Conservation (phyloP, 1,140 invertebrate genomes). For the Mylabris phalerata region DNA sequence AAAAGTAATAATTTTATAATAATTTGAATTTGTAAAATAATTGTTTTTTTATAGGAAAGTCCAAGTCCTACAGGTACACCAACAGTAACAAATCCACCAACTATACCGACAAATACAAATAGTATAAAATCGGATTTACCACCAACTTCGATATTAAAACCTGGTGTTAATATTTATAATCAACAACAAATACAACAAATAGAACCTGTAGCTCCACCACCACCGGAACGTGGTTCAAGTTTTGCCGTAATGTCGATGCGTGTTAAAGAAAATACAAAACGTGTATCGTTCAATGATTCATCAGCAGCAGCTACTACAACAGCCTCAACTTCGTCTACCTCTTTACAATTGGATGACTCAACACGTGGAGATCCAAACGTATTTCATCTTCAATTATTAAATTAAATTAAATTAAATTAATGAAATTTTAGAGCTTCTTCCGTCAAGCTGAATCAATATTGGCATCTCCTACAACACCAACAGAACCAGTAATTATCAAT, state of each 20-base stretch:
- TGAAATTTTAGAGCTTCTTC: slow-evolving; percentile 65
- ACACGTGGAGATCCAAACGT: slow-evolving; percentile 76
- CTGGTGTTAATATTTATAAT: slow-evolving; percentile 18
- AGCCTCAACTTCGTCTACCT: slow-evolving; percentile 38
- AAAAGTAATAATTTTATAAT: slow-evolving; percentile 26
- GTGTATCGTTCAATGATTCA: slow-evolving; percentile 39
- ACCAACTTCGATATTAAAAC: slow-evolving; percentile 39
- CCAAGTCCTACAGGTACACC: slow-evolving; percentile 17
- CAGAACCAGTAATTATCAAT: slow-evolving; percentile 43
- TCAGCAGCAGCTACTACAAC: slow-evolving; percentile 33
- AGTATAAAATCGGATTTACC: slow-evolving; percentile 26
- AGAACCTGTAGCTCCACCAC: slow-evolving; percentile 52
- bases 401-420: neutral
- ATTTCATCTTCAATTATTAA: slow-evolving; percentile 29
- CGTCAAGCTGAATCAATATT: slow-evolving; percentile 70
- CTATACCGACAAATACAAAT: neutral
- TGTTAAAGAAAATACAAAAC: slow-evolving; percentile 45
- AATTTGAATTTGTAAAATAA: neutral
- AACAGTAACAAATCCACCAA: neutral
- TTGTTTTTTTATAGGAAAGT: slow-evolving; percentile 29
- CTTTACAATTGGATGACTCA: slow-evolving; percentile 46
- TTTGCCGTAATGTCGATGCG: slow-evolving; percentile 71
- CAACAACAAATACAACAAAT: slow-evolving; percentile 25
- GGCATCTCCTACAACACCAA: slow-evolving; percentile 63
- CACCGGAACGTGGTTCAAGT: slow-evolving; percentile 72